Conservation (phyloP, 2,113 vertebrate species). For the Rhabdornis inornatus region DNA sequence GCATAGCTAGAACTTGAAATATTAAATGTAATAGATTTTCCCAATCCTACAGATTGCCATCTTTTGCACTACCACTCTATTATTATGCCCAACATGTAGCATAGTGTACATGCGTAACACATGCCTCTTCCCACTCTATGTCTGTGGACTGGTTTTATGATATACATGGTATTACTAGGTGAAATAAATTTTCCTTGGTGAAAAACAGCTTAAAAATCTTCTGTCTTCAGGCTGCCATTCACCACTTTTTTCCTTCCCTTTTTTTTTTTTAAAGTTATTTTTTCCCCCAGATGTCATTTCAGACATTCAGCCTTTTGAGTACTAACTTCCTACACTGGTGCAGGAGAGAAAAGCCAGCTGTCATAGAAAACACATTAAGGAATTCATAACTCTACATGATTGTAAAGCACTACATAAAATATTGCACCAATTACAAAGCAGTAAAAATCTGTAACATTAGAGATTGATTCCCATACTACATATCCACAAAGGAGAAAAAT, state of each 20-base stretch:
- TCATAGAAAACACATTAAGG: not conserved
- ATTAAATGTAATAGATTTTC: not conserved
- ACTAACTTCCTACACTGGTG: not conserved
- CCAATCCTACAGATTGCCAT: not conserved
- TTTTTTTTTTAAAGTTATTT: not conserved
- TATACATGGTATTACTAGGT: not conserved
- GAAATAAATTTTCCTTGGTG: not conserved
- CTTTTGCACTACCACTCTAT: not conserved
- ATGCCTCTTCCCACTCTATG: rapidly evolving
- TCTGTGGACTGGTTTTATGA: not conserved
- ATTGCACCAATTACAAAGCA: not conserved
- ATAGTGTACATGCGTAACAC: not conserved
- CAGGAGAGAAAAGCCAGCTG: not conserved
- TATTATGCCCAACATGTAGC: not conserved
- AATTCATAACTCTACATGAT: not conserved
- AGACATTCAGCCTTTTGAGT: not conserved
- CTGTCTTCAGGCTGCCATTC: not conserved
- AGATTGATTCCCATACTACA: not conserved
- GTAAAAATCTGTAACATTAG: not conserved
- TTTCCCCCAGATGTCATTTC: not conserved
- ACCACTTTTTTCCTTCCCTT: not conserved
- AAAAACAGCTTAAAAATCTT: not conserved
- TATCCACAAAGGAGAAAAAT: not conserved
- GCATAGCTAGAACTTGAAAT: not conserved
- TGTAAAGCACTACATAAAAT: not conserved